A percentile compares a stretch with the other conserved stretches of the same genome.
phyloP scores from a whole-genome alignment of 2,888 invertebrate genomes.

The Leucophenga maculata region DNA sequence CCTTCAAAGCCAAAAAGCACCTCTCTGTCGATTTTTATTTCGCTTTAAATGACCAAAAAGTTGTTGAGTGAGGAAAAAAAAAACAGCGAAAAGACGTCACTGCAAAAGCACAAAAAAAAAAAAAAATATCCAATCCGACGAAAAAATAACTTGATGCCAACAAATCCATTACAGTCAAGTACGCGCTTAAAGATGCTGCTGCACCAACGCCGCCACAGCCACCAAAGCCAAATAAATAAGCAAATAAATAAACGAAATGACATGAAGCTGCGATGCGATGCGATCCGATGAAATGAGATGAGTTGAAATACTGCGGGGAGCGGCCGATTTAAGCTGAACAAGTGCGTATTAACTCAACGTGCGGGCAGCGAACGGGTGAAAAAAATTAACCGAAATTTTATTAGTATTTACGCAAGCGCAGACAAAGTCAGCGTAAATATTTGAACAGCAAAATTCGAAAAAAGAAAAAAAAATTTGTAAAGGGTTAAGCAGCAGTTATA shows the following conservation, averaged over 20 bases:
- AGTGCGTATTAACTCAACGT: background rate
- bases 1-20: background rate
- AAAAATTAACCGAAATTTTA: slow-evolving; percentile 71
- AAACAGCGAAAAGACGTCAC: slow-evolving; percentile 31
- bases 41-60: no score
- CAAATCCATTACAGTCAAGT: slow-evolving; percentile 66
- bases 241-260: slow-evolving; percentile 62
- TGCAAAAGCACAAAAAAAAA: slow-evolving; percentile 40
- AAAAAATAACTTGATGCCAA: slow-evolving; percentile 65
- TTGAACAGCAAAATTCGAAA: slow-evolving; percentile 46
- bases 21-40: no score
- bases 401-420: slow-evolving; percentile 70
- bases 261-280: slow-evolving; percentile 14
- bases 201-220: slow-evolving; percentile 40
- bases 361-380: slow-evolving; percentile 40
- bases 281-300: no score
- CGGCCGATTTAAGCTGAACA: background rate
- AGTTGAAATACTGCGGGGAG: background rate
- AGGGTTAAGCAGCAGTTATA: no score
- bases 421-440: slow-evolving; percentile 64
- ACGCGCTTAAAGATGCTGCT: slow-evolving; percentile 28
- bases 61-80: background rate
- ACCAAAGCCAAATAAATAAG: slow-evolving; percentile 39
- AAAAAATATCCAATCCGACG: slow-evolving; percentile 13
- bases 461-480: background rate